Evolutionary conservation across 1,140 invertebrate species (phyloP), one percentile per base, ranked within the genome.

Genomic region (Tetraneura akinire): DNA sequence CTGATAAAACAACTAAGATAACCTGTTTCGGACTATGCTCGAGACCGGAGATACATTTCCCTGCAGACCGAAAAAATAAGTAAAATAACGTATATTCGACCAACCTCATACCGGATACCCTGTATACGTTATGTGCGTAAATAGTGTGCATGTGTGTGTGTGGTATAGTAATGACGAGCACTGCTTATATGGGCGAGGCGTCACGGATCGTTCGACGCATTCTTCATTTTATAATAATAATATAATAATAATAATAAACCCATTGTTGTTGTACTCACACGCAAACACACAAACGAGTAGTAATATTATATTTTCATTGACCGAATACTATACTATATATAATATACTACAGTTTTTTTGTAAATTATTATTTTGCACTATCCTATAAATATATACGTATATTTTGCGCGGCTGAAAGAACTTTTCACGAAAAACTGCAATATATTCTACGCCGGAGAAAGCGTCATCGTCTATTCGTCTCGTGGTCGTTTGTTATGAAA

Each of bases 151-250:
- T n/a, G 64, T 45, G 37, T 47, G 42, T 23, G 42, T 47, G 13
- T 47, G 21, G 3, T 18, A 11, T 47, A 10, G 18, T 47, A 26
- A 68, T 68, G 14, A 68, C 42, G 66, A 14, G 0, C 29, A 18
- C 60, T 26, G 21, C 14, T 37, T 37, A 37, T 37, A 37, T 51
- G 45, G 68, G 47, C 4, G 68, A 51, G 68, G 47, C 68, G 68
- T 71, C 68, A 71, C 47, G 68, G 68, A n/a, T 71, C 68, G 68
- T 71, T 71, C 47, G 16, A 45, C 23, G 8, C 47, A 71, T 71
- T 71, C 68, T 49, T 71, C 26, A 3, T 49, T 71, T 71, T 51
- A 49, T 51, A 10, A 49, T 71, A 49, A 49, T 51, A 10, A 49
- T 71, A 49, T 16, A 29, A 13, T n/a, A n/a, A 29, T n/a, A 29